Evolutionary conservation across 2,797 vertebrate genomes (phyloP), one percentile per base, ranked within the genome.

Genomic region (Epinephelus awoara): DNA sequence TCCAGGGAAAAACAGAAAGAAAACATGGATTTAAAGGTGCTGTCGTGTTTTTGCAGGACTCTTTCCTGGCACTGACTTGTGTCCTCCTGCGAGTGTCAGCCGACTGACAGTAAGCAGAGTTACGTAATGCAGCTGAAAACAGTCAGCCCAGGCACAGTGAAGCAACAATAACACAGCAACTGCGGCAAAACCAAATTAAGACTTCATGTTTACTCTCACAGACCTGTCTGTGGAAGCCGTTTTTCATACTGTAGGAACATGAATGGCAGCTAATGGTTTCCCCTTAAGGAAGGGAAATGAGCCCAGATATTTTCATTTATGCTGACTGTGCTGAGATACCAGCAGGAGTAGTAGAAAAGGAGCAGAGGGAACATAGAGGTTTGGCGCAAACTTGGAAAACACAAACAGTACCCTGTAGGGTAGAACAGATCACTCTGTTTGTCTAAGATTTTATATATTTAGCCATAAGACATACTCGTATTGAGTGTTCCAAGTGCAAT

Each of bases 41-140:
- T 7, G 23, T 78, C 50, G 1, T 79, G 49, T 78, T 86, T 82
- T 75, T 75, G 44, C 67, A 59, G 76, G 67, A 52, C 62, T 77
- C 34, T 68, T 76, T 86, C 78, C 80, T 83, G 86, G 68, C 85
- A 85, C 29, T 17, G 56, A 80, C 71, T 83, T 34, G 34, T 34
- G 34, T 79, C 70, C 77, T 79, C 70, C 77, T 87, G 63, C 19
- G 46, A 84, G 58, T 79, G 72, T 88, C 64, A 78, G 65, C 67
- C 42, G 55, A 77, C 56, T 84, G 90, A 88, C 80, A 80, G 72
- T 82, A 71, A 83, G 78, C 86, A 82, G 83, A 65, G 58, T 27
- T 56, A 72, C 34, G 27, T 66, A 81, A 76, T 58, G 75, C 83
- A 77, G 82, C 68, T 65, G 63, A 73, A 78, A 63, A 76, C 67